A percentile compares a stretch with the other conserved stretches of the same genome.
Conservation (phyloP, 53 echinoderm and acorn worm species). For the Luidia sarsii region DNA sequence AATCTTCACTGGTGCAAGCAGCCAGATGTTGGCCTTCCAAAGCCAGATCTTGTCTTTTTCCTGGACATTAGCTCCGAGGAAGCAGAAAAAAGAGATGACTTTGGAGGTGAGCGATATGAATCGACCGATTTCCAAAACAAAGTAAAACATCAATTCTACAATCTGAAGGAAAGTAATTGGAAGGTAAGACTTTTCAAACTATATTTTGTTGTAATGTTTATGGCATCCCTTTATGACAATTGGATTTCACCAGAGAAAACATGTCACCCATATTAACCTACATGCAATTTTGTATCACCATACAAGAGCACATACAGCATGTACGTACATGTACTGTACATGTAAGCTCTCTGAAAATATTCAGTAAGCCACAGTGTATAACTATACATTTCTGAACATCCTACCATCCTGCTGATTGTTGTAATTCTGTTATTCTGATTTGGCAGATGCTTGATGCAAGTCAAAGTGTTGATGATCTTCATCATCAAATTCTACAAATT, state of each 20-base stretch:
- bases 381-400: too few species aligned
- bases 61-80: constrained; percentile 65
- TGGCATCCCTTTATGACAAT: too few species aligned
- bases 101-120: constrained; percentile 92
- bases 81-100: constrained; percentile 66
- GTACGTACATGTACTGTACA: not conserved
- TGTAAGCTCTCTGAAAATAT: too few species aligned
- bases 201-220: not conserved
- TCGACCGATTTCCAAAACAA: constrained; percentile 70
- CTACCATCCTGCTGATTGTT: too few species aligned
- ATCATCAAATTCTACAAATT: constrained; percentile 49
- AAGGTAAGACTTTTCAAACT: constrained; percentile 55
- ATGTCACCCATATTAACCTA: too few species aligned
- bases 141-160: constrained; percentile 64
- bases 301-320: not conserved
- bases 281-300: not conserved
- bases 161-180: constrained; percentile 74
- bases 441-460: constrained; percentile 72
- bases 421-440: constrained; percentile 15
- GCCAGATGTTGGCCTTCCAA: constrained; percentile 82
- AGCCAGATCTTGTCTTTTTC: constrained; percentile 86
- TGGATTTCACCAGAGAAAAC: too few species aligned
- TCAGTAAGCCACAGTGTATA: too few species aligned
- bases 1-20: constrained; percentile 82
- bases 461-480: constrained; percentile 75